phyloP scores from a whole-genome alignment of 2,888 invertebrate genomes.

The Ecdyonurus torrentis region DNA sequence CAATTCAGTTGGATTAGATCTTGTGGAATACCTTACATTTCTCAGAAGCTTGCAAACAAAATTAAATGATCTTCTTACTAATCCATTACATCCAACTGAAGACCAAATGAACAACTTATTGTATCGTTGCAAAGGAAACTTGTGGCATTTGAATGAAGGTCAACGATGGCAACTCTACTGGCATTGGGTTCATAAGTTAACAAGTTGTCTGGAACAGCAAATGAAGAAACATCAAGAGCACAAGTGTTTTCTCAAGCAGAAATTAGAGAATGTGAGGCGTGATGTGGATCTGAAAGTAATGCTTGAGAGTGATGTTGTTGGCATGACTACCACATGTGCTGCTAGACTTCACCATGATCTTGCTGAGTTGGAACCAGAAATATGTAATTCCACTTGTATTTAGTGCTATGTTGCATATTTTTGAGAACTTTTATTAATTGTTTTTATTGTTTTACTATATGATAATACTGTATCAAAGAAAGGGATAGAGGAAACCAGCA shows the following conservation, averaged over 20 bases:
- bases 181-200: not conserved
- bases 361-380: slow-evolving; percentile 17
- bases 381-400: too few species aligned
- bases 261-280: not conserved
- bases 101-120: not conserved
- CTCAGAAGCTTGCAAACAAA: not conserved
- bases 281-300: not conserved
- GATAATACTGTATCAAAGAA: too few species aligned
- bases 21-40: not conserved
- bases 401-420: too few species aligned
- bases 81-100: not conserved
- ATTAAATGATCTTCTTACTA: not conserved
- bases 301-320: slow-evolving; percentile 14
- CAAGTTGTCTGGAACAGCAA: not conserved
- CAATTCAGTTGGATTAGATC: not conserved
- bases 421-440: too few species aligned
- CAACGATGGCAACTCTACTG: slow-evolving; percentile 4
- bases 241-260: not conserved
- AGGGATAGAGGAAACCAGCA: too few species aligned
- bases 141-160: slow-evolving; percentile 9
- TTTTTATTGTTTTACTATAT: too few species aligned
- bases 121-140: not conserved
- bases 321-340: slow-evolving; percentile 28
- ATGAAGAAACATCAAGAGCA: not conserved
- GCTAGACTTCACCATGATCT: slow-evolving; percentile 23